Base-by-base conservation (phyloP, 2,797 vertebrate genomes). In the Alfaro cultratus region DNA sequence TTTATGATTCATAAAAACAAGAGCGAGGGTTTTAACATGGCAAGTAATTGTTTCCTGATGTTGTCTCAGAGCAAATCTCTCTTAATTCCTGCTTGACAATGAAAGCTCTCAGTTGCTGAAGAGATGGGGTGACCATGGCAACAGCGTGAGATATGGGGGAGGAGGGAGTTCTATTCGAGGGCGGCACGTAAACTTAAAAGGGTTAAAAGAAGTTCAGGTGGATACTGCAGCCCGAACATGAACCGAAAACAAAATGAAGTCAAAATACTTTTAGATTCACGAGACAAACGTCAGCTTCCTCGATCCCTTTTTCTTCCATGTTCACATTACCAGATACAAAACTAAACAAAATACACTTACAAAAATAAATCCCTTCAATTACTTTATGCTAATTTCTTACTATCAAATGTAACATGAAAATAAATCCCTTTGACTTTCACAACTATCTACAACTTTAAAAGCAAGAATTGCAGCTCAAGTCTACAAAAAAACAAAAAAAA, bases 81-180 rank as follows among this genome's bases (percentile, higher is more conserved):
- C 70, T 85, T 85, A 78, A 84, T 86, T 89, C 87, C 86, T 83
- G 81, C 76, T 81, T 67, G 84, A 55, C 80, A 83, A 80, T 80
- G 77, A 91, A 85, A 80, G 84, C 82, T 85, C 74, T 90, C 84
- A 83, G 93, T 95, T 94, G 93, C 92, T 91, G 94, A 93, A 93
- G 93, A 80, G 90, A 95, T 91, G 67, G n/a, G 70, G 92, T 95
- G 85, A 87, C 94, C 91, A 94, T 94, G 91, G 92, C 91, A 95
- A 95, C 94, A 83, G 81, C 77, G 86, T 81, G 75, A 90, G 86
- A 89, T 89, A 78, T 77, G 62, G 75, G 80, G 64, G 83, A 1
- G 16, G 16, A 16, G 1, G 6, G 60, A 16, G 57, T 5, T 64
- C 29, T 64, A 31, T 64, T 64, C 2, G 16, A 64, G 16, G 57